These are phyloP conservation scores for Gymnarchus niloticus DNA, from an alignment of 2,113 vertebrate genomes.

Conservation along the genomic window DNA sequence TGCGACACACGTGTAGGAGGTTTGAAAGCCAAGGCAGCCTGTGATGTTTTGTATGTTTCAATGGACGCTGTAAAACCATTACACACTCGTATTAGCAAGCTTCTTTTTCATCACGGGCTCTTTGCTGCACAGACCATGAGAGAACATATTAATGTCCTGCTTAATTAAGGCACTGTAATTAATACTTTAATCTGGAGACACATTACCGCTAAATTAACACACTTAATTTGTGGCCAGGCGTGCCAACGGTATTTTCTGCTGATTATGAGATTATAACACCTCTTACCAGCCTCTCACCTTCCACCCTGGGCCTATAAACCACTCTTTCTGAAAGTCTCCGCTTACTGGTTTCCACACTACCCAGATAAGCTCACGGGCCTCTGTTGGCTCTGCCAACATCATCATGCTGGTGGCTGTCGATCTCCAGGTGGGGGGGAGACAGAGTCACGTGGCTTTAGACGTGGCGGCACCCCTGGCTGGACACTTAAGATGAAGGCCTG, in stretches of 20 bases:
- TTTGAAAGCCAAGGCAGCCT: neutral
- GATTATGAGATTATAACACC: constrained; percentile 22
- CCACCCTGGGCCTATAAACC: neutral
- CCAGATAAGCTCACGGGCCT: neutral
- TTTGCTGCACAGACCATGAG: neutral
- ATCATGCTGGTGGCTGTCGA: constrained; percentile 10
- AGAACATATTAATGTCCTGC: constrained; percentile 20
- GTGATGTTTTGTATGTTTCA: neutral
- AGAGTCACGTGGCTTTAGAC: neutral
- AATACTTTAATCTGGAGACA: constrained; percentile 43
- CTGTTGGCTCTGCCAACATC: neutral
- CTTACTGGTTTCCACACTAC: neutral
- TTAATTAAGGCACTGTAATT: constrained; percentile 45
- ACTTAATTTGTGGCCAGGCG: constrained; percentile 38
- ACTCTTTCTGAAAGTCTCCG: too few relatives aligned
- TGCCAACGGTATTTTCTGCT: constrained; percentile 28
- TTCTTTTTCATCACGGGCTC: neutral
- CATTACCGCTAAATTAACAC: constrained; percentile 43
- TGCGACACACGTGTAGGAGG: neutral
- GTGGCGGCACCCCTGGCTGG: neutral
- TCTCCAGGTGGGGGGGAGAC: neutral
- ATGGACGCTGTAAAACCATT: neutral
- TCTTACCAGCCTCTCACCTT: neutral
- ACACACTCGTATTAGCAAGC: constrained; percentile 13
- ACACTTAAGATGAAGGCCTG: neutral